Evolutionary conservation across 2,113 vertebrate genomes (phyloP), one percentile per base, ranked within the genome.

Genomic region (Lonchura striata): DNA sequence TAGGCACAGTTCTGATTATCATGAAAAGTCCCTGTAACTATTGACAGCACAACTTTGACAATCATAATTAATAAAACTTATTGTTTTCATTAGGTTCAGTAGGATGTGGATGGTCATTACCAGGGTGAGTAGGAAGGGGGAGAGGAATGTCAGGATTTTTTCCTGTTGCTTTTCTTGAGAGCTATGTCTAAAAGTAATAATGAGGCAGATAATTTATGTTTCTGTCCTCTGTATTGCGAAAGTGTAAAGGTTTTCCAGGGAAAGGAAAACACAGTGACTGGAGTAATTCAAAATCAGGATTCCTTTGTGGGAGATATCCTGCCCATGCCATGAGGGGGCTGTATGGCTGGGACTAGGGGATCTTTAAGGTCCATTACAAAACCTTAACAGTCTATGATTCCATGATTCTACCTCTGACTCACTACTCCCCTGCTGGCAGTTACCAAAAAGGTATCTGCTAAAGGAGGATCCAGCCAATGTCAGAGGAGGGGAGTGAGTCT

Each of bases 321-420:
- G 21, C 17, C 47, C 12, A 33, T 69, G 41, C 28, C 0, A 0
- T 13, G 46, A 39, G 16, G 2, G 14, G 9, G 6, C 10, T 0
- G 0, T 44, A 42, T 68, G 41, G 18, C 28, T 41, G 79, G 47
- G 41, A 35, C 18, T 54, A 49, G 15, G 31, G 47, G 41, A 49
- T 19, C 47, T 76, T 54, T 22, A 47, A 61, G 25, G 21, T 54
- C 31, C 18, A 19, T 54, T 69, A 41, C 47, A 61, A 76, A 39
- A 12, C 12, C 47, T 61, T 49, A 49, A 41, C 8, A 13, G 42
- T 61, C 15, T 69, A 1, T 52, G 46, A 66, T 44, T 74, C 59
- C 53, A 13, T 23, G 13, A 69, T 46, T 88, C 52, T 65, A 11
- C 35, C 16, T 50, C 44, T 87, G 56, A 61, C 10, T 59, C 16